A percentile compares a stretch with the other conserved stretches of the same genome.
These are phyloP conservation scores for Drosophila chauvacae DNA, from an alignment of 1,140 invertebrate genomes.

Conservation along the genomic window DNA sequence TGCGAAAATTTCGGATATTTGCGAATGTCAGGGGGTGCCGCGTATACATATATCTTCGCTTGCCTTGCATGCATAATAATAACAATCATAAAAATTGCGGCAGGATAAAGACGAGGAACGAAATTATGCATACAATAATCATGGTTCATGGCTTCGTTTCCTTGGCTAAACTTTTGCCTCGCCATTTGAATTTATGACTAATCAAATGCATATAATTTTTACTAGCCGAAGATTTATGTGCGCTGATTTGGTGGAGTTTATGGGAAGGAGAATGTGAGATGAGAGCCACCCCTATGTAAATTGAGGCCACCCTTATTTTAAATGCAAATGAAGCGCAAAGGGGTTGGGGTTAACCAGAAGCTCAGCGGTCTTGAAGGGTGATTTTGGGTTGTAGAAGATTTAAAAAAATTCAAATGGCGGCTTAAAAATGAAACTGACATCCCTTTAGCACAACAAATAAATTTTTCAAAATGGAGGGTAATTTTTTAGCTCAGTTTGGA, in stretches of 20 bases:
- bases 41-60: constrained; percentile 24
- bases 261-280: not conserved
- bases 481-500: not conserved
- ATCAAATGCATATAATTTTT: constrained; percentile 76
- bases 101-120: constrained; percentile 12
- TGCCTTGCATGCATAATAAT: constrained; percentile 72
- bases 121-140: constrained; percentile 69
- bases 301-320: constrained; percentile 57
- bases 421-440: constrained; percentile 22
- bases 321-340: constrained; percentile 59
- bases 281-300: constrained; percentile 33
- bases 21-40: not conserved
- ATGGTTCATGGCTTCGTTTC: constrained; percentile 42
- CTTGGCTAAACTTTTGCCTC: constrained; percentile 27
- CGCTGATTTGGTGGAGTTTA: constrained; percentile 50
- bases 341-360: constrained; percentile 21
- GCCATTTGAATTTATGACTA: constrained; percentile 66
- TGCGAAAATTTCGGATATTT: constrained; percentile 52
- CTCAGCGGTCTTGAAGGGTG: constrained; percentile 1
- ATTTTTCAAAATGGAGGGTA: constrained; percentile 22
- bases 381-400: not conserved
- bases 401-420: constrained; percentile 39
- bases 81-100: constrained; percentile 71
- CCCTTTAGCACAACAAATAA: not conserved
- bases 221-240: constrained; percentile 69